Evolutionary conservation across 2,888 invertebrate species (phyloP), one percentile per base, ranked within the genome.

Genomic region (Sarcophaga rosellei): DNA sequence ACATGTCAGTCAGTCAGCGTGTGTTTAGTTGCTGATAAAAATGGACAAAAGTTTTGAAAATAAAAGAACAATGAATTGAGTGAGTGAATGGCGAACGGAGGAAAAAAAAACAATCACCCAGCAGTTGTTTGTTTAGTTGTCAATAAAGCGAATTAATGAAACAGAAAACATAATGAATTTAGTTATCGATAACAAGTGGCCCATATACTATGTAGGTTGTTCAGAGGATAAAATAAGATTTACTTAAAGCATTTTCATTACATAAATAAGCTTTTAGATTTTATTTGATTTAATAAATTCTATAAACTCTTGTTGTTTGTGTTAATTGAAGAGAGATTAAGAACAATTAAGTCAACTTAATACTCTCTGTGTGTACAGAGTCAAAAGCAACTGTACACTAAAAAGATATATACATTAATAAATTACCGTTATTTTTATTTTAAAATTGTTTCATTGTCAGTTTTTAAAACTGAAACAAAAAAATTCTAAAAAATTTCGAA

Each of bases 11-110:
- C 82, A 79, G 79, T 78, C 45, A 81, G 53, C 35, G 2, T 35
- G 35, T 77, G 59, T 83, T 81, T 76, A 74, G 81, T 21, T 77
- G 83, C 25, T 74, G 86, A 81, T 86, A 83, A 74, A 53, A 62
- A 23, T n/a, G 11, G 1, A 10, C 10, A 47, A 3, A 53, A 21
- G 35, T 35, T 35, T 35, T 8, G 2, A 35, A 35, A 35, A 35
- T 35, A 35, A 10, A 35, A 35, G 35, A 35, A 35, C 35, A 35
- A 8, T 35, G 35, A 35, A 35, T 8, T 25, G 25, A 35, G 35
- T 6, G 6, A 35, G 35, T 35, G 35, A 35, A 35, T 35, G 35
- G 10, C 2, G 10, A 2, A 35, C 2, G 10, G 35, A 35, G 4
- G 4, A 35, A 35, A 35, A 35, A 35, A 35, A 35, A 35, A 35